Evolutionary conservation across 2,797 vertebrate species (phyloP), one percentile per base, ranked within the genome.

Genomic region (Etheostoma perlongum): DNA sequence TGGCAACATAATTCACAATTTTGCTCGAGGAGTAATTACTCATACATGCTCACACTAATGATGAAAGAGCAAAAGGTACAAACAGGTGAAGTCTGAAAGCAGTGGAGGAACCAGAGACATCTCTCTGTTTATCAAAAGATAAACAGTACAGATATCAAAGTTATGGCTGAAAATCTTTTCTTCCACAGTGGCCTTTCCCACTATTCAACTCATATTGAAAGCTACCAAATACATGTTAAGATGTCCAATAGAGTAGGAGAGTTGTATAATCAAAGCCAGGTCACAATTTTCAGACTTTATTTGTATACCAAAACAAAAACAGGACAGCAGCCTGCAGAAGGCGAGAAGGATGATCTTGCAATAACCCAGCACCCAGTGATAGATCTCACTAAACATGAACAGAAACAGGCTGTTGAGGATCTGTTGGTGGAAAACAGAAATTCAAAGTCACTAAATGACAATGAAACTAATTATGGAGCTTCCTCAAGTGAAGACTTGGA

Each of bases 221-320:
- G 48, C 48, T 53, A 36, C 13, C 73, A 65, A 18, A 71, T 70
- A 33, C 44, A 58, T 49, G 19, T 57, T 64, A 14, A 55, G 23
- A 44, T 23, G 4, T 69, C 52, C 18, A 57, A 58, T 42, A 63
- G 59, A 42, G 48, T 62, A 30, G 18, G 61, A 0, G 33, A 76
- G 51, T 16, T 63, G 66, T 69, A 61, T 68, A 46, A 61, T 2
- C 4, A 44, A 46, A 76, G 40, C 36, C 68, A 53, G 27, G 58
- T 57, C 2, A 70, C 51, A 61, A 49, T 57, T 15, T 52, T 77
- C 33, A 7, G 51, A 70, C 75, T 65, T 55, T 76, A 51, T 71
- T 53, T 65, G 18, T 70, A 19, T 36, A 65, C 60, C 46, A 58
- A 52, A 65, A 58, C 58, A 33, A 63, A 64, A 77, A 57, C 10